Conservation (phyloP, 2,113 vertebrate species). For the Sylvilagus bachmani region DNA sequence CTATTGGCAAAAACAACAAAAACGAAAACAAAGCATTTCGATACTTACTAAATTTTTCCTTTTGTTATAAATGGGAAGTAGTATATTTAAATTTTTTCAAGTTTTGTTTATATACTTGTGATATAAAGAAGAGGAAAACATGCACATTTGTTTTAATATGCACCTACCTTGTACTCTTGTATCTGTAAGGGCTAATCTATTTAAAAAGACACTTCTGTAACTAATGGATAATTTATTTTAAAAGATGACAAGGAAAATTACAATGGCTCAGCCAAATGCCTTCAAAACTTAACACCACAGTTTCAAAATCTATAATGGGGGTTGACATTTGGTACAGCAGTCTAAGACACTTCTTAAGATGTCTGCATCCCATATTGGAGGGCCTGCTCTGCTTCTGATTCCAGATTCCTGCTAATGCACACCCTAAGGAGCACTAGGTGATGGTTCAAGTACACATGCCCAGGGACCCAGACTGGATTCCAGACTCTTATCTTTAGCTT, state of each 20-base stretch:
- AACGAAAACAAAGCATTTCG: not conserved
- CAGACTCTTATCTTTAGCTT: too few species aligned
- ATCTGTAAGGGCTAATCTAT: not conserved
- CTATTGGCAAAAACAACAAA: not conserved
- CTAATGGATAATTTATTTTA: conserved; percentile 28
- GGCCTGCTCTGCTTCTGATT: too few species aligned
- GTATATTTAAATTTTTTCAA: conserved; percentile 7
- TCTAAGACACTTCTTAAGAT: too few species aligned
- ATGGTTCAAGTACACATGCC: too few species aligned
- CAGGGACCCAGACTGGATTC: too few species aligned
- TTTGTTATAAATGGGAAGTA: conserved; percentile 6
- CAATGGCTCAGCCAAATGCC: conserved; percentile 41
- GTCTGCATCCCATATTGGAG: too few species aligned
- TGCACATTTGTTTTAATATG: not conserved
- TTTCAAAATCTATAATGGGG: conserved; percentile 52
- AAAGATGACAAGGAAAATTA: conserved; percentile 63
- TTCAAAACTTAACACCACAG: conserved; percentile 48
- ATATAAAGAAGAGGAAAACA: not conserved
- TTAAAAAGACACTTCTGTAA: not conserved
- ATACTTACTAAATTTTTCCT: not conserved
- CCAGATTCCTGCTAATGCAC: too few species aligned
- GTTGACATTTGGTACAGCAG: too few species aligned
- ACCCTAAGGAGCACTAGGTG: too few species aligned
- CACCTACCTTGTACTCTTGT: too few species aligned
- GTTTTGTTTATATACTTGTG: not conserved